Conservation (phyloP, 2,888 invertebrate species). For the Rutpela maculata region DNA sequence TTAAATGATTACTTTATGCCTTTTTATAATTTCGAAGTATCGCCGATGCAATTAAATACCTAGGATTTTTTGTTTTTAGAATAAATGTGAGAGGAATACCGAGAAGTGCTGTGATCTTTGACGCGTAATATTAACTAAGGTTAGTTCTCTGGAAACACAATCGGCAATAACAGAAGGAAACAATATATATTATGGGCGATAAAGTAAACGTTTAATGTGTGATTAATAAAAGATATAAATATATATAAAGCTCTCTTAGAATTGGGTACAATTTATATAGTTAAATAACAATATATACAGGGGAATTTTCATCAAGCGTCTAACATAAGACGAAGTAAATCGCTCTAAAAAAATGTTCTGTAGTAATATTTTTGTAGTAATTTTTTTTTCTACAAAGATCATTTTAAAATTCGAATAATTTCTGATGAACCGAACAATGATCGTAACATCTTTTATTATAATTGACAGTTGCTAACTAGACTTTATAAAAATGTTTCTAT, state of each 20-base stretch:
- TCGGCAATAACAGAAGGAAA: background rate
- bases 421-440: too few relatives aligned
- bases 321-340: too few relatives aligned
- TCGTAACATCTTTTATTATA: too few relatives aligned
- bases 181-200: background rate
- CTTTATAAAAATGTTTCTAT: too few relatives aligned
- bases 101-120: conserved; percentile 22
- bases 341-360: too few relatives aligned
- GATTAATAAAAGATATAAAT: background rate
- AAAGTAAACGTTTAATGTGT: background rate
- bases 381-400: too few relatives aligned
- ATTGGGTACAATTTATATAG: background rate
- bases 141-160: conserved; percentile 24
- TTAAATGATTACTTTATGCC: conserved; percentile 26
- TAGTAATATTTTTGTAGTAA: too few relatives aligned
- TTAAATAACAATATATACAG: too few relatives aligned
- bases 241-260: background rate
- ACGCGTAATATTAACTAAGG: conserved; percentile 30
- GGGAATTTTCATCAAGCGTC: too few relatives aligned
- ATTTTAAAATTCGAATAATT: too few relatives aligned
- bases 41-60: conserved; percentile 26
- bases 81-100: conserved; percentile 22
- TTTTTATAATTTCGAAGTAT: conserved; percentile 29
- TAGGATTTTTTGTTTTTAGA: conserved; percentile 9
- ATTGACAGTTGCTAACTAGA: too few relatives aligned